These are phyloP conservation scores for Typhlichthys subterraneus DNA, from an alignment of 2,797 vertebrate species.

Conservation along the genomic window DNA sequence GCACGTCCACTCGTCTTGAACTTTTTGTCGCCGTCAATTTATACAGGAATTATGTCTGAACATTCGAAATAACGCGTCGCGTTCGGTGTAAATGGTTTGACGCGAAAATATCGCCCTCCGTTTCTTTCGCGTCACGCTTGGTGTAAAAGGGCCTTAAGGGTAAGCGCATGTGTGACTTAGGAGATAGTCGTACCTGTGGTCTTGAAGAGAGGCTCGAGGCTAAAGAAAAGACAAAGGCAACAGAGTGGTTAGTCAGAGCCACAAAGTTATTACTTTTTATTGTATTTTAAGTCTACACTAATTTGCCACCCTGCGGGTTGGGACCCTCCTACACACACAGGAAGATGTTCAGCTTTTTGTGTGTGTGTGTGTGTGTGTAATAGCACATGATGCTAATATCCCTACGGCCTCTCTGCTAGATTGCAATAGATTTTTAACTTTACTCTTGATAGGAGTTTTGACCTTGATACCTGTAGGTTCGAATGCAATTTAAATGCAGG, in stretches of 20 bases:
- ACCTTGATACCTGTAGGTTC: constrained; percentile 24
- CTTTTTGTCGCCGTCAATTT: no score
- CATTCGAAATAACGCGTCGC: no score
- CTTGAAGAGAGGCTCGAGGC: constrained; percentile 75
- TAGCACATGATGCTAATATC: constrained; percentile 45
- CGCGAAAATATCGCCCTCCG: no score
- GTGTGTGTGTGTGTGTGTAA: constrained; percentile 21
- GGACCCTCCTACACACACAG: background rate
- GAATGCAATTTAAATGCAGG: constrained; percentile 44
- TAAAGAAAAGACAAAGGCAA: constrained; percentile 55
- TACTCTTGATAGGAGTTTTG: constrained; percentile 49
- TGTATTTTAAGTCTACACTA: background rate
- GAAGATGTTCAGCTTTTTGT: constrained; percentile 30
- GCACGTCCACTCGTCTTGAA: no score
- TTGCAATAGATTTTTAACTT: constrained; percentile 72
- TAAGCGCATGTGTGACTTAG: constrained; percentile 2
- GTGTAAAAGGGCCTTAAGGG: no score
- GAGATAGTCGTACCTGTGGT: constrained; percentile 70
- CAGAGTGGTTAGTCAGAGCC: constrained; percentile 12
- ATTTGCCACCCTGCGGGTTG: no score
- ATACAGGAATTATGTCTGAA: no score
- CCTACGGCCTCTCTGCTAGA: constrained; percentile 40
- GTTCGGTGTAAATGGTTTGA: no score
- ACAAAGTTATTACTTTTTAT: constrained; percentile 41
- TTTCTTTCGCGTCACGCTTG: no score